A percentile compares a stretch with the other conserved stretches of the same genome.
Evolutionary conservation across 1,140 invertebrate species (phyloP).

Genomic region (Chironomus striatipennis): DNA sequence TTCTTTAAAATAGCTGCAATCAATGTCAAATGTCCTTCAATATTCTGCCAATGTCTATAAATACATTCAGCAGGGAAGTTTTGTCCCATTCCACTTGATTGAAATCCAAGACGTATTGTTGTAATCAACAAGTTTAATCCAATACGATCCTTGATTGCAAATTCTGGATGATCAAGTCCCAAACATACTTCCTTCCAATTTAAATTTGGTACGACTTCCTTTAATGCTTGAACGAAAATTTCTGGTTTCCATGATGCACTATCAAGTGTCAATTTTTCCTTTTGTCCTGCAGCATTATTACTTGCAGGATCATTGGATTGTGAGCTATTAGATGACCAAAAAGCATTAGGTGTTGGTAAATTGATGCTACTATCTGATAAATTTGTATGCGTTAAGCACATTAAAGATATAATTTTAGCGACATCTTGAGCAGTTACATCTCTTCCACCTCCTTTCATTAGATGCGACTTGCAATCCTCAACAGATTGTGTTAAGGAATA

Average conservation of each 20-base stretch:
- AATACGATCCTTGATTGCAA: constrained; percentile 76
- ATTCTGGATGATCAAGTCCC: constrained; percentile 84
- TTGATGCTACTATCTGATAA: constrained; percentile 57
- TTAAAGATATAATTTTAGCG: constrained; percentile 74
- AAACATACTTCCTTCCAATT: constrained; percentile 88
- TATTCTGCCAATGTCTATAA: constrained; percentile 85
- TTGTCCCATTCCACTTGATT: constrained; percentile 58
- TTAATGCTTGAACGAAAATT: constrained; percentile 80
- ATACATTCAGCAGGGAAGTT: constrained; percentile 85
- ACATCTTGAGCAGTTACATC: constrained; percentile 73
- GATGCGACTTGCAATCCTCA: constrained; percentile 79
- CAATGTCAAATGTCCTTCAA: constrained; percentile 85
- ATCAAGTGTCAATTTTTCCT: constrained; percentile 34
- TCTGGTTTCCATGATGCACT: constrained; percentile 85
- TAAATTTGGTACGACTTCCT: constrained; percentile 77
- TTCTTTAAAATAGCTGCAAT: constrained; percentile 79
- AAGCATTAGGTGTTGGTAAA: constrained; percentile 53
- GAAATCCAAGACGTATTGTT: constrained; percentile 67
- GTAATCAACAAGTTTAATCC: constrained; percentile 73
- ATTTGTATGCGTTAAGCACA: constrained; percentile 72
- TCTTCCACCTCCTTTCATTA: constrained; percentile 63
- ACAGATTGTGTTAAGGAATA: constrained; percentile 77
- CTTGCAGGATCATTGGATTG: constrained; percentile 34
- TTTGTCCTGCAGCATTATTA: constrained; percentile 25
- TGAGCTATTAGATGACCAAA: constrained; percentile 40